phyloP scores from a whole-genome alignment of 1,140 invertebrate genomes.

The Lasioglossum albipes region DNA sequence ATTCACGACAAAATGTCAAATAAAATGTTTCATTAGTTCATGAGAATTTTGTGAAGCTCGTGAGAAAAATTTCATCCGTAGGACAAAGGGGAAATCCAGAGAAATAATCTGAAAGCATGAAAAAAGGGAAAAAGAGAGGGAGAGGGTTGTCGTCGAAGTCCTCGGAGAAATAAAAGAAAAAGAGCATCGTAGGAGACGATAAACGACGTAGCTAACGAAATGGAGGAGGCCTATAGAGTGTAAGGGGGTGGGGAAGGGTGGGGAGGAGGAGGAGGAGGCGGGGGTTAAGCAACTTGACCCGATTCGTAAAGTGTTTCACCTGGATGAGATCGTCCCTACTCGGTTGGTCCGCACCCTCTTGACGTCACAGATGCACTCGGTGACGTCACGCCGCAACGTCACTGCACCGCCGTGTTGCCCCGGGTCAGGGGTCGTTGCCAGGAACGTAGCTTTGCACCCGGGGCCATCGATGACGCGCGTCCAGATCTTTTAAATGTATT shows the following conservation, averaged over 20 bases:
- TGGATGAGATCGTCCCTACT: constrained; percentile 58
- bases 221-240: not conserved
- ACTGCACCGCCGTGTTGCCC: constrained; percentile 57
- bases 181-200: not conserved
- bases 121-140: too few relatives aligned
- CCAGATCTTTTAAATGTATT: too few relatives aligned
- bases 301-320: constrained; percentile 61
- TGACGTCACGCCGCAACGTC: constrained; percentile 68
- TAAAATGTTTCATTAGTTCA: too few relatives aligned
- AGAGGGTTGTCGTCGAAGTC: too few relatives aligned
- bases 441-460: constrained; percentile 44
- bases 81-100: too few relatives aligned
- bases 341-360: constrained; percentile 60
- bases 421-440: constrained; percentile 63
- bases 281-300: constrained; percentile 62
- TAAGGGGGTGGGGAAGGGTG: not conserved
- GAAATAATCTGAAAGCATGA: too few relatives aligned
- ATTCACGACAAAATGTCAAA: too few relatives aligned
- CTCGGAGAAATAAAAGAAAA: too few relatives aligned
- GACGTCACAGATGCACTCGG: constrained; percentile 64
- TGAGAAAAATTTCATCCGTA: too few relatives aligned
- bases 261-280: not conserved
- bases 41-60: too few relatives aligned
- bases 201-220: constrained; percentile 22
- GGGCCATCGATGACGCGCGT: constrained; percentile 52